Evolutionary conservation across 2,888 invertebrate genomes (phyloP), one percentile per base, ranked within the genome.

Genomic region (Stenoptilia bipunctidactyla): DNA sequence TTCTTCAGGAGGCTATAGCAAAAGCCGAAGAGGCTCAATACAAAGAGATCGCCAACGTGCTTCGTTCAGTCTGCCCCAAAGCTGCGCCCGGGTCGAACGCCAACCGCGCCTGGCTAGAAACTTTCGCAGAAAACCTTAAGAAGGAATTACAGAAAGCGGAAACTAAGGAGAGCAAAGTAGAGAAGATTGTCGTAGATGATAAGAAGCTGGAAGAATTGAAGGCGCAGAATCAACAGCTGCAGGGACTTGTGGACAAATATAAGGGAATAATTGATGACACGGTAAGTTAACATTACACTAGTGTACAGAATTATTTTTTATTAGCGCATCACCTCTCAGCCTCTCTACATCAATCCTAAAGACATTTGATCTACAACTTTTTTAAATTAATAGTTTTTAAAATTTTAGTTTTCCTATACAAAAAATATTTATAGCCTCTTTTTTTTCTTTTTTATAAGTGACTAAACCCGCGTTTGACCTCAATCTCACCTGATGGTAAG

Each of bases 261-360:
- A 90, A 92, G 71, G 87, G 79, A 57, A 88, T 92, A 51, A 91
- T 93, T 47, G 88, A 89, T 50, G 91, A 92, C 60, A 92, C 92
- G 51, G 93, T 93, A 66, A 85, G 30, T 30, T n/a, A n/a, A n/a
- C n/a, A n/a, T n/a, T n/a, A n/a, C n/a, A n/a, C n/a, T n/a, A n/a
- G n/a, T n/a, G n/a, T n/a, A n/a, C n/a, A n/a, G n/a, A n/a, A n/a
- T n/a, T n/a, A n/a, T n/a, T n/a, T n/a, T n/a, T n/a, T n/a, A n/a
- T n/a, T n/a, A n/a, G n/a, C n/a, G n/a, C n/a, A n/a, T n/a, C n/a
- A n/a, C n/a, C n/a, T n/a, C n/a, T n/a, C n/a, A n/a, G n/a, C n/a
- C n/a, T n/a, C n/a, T n/a, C n/a, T n/a, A n/a, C n/a, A n/a, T n/a
- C n/a, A n/a, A n/a, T n/a, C n/a, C n/a, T n/a, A n/a, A n/a, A n/a